phyloP scores from a whole-genome alignment of 23 tunicate species.

The Botrylloides violaceus region DNA sequence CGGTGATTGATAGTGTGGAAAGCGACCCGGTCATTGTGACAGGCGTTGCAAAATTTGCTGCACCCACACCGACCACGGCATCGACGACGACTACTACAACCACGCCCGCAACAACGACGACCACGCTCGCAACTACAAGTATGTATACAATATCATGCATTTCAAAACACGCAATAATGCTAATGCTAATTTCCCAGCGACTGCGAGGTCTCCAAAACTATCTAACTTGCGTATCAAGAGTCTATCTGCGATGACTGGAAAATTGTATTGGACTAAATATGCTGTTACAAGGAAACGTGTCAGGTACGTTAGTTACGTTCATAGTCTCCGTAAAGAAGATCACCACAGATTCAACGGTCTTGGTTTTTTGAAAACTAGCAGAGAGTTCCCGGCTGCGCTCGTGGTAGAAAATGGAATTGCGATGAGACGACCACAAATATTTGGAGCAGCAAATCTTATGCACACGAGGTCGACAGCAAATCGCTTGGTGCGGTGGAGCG shows the following conservation, averaged over 20 bases:
- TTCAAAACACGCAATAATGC: neutral
- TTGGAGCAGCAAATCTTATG: too few species aligned
- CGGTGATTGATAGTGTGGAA: slow-evolving; percentile 1
- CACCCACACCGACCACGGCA: neutral
- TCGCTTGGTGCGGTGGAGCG: too few species aligned
- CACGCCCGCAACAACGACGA: neutral
- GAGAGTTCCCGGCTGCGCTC: too few species aligned
- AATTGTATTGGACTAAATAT: neutral
- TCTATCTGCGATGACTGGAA: neutral
- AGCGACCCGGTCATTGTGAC: slow-evolving; percentile 4
- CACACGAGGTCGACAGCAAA: too few species aligned
- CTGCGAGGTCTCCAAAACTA: neutral
- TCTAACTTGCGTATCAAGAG: neutral
- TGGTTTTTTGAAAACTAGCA: too few species aligned
- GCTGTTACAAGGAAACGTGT: neutral
- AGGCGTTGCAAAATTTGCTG: slow-evolving; percentile 1
- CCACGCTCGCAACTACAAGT: neutral
- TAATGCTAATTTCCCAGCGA: neutral
- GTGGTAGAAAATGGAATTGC: too few species aligned
- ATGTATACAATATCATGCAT: neutral
- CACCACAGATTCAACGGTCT: too few species aligned
- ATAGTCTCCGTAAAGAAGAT: too few species aligned
- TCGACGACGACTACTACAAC: neutral
- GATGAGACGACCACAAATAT: too few species aligned
- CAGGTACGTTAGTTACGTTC: too few species aligned